Evolutionary conservation across 2,113 vertebrate genomes (phyloP).

Genomic region (Corythornis madagascariensis): DNA sequence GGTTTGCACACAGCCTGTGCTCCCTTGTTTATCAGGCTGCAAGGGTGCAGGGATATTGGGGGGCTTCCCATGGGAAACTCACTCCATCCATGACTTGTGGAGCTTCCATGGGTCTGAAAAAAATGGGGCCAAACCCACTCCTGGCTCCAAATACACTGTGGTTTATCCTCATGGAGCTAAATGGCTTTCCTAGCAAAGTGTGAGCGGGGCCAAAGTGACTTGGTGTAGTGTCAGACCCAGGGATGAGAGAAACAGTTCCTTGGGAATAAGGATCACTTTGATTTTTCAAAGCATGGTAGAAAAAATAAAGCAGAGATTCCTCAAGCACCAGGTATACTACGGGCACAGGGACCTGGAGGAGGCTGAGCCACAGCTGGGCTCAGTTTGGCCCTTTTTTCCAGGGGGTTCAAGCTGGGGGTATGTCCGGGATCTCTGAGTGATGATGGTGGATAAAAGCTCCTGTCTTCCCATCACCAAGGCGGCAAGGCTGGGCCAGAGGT

Average conservation of each 20-base stretch:
- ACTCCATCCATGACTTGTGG: neutral
- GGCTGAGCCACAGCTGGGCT: neutral
- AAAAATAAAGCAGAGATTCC: neutral
- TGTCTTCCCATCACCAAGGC: neutral
- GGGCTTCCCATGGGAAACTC: neutral
- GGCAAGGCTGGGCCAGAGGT: neutral
- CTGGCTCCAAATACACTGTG: rapidly evolving
- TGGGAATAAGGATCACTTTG: neutral
- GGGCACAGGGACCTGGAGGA: neutral
- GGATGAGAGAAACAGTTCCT: rapidly evolving
- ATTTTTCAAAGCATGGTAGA: neutral
- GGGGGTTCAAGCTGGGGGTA: neutral
- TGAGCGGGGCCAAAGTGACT: rapidly evolving
- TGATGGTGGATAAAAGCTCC: neutral
- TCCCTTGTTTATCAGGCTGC: neutral
- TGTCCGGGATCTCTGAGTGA: neutral
- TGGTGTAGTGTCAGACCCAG: neutral
- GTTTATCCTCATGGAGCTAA: neutral
- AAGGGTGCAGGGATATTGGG: neutral
- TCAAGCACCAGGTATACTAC: rapidly evolving
- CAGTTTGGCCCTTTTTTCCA: neutral
- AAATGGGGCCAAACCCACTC: neutral
- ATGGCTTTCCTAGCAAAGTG: neutral
- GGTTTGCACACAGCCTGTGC: neutral
- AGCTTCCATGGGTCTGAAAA: neutral